Conservation (phyloP, 92 coral and sea anemone genomes). For the Palythoa grandiflora region DNA sequence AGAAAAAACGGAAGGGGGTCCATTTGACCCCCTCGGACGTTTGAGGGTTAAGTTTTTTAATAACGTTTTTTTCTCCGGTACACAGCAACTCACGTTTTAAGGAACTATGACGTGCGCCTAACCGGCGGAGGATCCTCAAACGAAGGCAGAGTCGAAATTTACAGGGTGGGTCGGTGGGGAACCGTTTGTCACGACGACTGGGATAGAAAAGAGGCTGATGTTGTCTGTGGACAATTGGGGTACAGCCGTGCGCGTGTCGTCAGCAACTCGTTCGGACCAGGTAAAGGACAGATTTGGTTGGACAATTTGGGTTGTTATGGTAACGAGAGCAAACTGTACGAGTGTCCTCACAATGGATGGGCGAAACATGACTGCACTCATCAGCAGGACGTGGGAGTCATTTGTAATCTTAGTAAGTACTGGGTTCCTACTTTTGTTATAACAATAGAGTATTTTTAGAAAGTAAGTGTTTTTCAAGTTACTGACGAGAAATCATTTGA, state of each 20-base stretch:
- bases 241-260: constrained; percentile 39
- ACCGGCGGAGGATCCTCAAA: constrained; percentile 58
- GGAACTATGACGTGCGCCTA: constrained; percentile 83
- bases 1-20: too few species aligned
- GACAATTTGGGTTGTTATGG: constrained; percentile 79
- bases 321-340: constrained; percentile 75
- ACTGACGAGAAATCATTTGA: too few species aligned
- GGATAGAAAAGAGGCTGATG: constrained; percentile 71
- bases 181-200: constrained; percentile 84
- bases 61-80: background rate
- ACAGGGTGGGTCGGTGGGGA: constrained; percentile 91
- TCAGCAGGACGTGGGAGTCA: constrained; percentile 70
- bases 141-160: constrained; percentile 84
- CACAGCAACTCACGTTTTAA: constrained; percentile 77
- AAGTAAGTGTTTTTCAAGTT: too few species aligned
- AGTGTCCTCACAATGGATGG: constrained; percentile 88
- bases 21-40: too few species aligned
- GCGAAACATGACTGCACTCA: constrained; percentile 82
- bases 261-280: constrained; percentile 60
- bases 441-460: background rate
- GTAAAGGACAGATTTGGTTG: constrained; percentile 85
- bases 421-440: background rate
- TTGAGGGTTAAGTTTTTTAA: background rate
- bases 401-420: constrained; percentile 51
- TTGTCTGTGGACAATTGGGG: constrained; percentile 84